Percentiles rank a stretch among this genome's conserved stretches.
Evolutionary conservation across 2,797 vertebrate genomes (phyloP).

Genomic region (Sebastes melanostomus): DNA sequence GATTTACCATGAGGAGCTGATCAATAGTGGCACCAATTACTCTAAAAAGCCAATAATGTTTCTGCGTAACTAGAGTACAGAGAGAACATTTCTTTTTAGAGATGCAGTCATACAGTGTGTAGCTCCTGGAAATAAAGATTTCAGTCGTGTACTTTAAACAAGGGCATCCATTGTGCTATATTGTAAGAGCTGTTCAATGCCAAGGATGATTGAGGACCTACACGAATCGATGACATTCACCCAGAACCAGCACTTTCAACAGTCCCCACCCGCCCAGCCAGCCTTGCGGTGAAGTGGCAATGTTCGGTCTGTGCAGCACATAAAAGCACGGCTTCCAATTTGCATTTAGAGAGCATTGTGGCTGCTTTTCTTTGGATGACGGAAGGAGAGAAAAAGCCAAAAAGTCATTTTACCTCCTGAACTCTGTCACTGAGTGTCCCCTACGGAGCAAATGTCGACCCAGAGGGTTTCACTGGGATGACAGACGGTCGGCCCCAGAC

Average conservation of each 20-base stretch:
- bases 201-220: constrained; percentile 47
- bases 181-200: constrained; percentile 22
- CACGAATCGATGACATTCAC: constrained; percentile 38
- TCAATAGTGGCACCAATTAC: constrained; percentile 9
- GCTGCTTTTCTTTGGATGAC: constrained; percentile 38
- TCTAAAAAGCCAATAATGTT: neutral
- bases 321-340: constrained; percentile 55
- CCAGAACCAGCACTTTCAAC: constrained; percentile 40
- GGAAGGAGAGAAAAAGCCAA: constrained; percentile 36
- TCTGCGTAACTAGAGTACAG: neutral
- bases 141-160: constrained; percentile 28
- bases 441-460: constrained; percentile 15
- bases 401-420: constrained; percentile 56
- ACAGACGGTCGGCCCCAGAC: constrained; percentile 27
- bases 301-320: constrained; percentile 39
- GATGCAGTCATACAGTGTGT: neutral
- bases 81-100: neutral
- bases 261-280: constrained; percentile 17
- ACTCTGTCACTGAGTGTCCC: constrained; percentile 45
- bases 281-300: constrained; percentile 18
- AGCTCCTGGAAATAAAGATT: constrained; percentile 13
- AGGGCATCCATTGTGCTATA: constrained; percentile 29
- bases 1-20: constrained; percentile 8
- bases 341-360: constrained; percentile 68
- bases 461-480: constrained; percentile 23